These are phyloP conservation scores for Chaetorhynchus papuensis DNA, from an alignment of 2,113 vertebrate species.

Conservation along the genomic window DNA sequence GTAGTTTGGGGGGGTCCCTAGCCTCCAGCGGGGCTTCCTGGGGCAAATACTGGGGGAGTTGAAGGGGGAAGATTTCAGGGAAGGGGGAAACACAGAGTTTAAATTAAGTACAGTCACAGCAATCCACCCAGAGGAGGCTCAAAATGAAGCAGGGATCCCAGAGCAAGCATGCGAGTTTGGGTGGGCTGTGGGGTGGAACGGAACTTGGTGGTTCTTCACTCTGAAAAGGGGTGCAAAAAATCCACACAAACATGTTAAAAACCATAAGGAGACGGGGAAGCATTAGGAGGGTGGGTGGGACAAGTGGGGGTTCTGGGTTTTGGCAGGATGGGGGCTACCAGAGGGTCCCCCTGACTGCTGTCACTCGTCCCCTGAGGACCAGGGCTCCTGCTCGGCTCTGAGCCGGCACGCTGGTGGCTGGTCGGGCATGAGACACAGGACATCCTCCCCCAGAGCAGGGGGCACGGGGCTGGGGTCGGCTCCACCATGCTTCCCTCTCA, in stretches of 20 bases:
- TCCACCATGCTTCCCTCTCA: not conserved
- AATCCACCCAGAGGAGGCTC: not conserved
- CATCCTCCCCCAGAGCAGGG: not conserved
- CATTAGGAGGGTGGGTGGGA: not conserved
- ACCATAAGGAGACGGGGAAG: not conserved
- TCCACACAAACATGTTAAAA: not conserved
- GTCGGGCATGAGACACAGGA: not conserved
- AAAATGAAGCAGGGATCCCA: not conserved
- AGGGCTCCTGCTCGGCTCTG: not conserved
- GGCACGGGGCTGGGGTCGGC: accelerated
- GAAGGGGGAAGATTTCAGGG: not conserved
- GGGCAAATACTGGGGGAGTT: not conserved
- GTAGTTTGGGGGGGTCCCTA: not conserved
- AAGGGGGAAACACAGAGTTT: not conserved
- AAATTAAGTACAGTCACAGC: not conserved
- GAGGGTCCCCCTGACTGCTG: accelerated
- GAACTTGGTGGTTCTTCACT: not conserved
- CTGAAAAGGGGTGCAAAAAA: not conserved
- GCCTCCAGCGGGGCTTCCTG: not conserved
- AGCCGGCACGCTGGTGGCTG: not conserved
- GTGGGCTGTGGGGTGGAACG: not conserved
- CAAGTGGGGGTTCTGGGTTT: not conserved
- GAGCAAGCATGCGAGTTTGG: not conserved
- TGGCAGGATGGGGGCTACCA: not conserved
- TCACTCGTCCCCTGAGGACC: not conserved